Conservation (phyloP, 1,140 invertebrate genomes). For the Cardiocondyla obscurior region DNA sequence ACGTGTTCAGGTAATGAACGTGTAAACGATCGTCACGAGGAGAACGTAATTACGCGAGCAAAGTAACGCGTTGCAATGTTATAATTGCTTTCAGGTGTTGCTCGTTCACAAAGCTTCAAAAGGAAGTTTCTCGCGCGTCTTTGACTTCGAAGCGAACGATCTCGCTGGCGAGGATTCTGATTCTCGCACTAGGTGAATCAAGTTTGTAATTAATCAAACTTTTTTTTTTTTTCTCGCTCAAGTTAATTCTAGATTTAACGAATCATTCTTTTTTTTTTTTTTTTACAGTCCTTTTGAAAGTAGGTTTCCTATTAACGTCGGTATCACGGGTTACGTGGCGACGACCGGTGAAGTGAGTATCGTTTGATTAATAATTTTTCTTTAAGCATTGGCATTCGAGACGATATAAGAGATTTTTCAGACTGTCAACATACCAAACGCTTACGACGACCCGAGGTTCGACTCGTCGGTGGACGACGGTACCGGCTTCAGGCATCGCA, state of each 20-base stretch:
- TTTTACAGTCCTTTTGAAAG: slow-evolving; percentile 91
- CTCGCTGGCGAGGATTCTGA: slow-evolving; percentile 90
- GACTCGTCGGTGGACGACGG: slow-evolving; percentile 93
- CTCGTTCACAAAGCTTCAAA: slow-evolving; percentile 94
- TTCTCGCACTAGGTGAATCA: slow-evolving; percentile 88
- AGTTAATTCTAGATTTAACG: slow-evolving; percentile 45
- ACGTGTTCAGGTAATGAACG: slow-evolving; percentile 90
- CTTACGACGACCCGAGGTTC: slow-evolving; percentile 96
- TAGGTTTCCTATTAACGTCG: slow-evolving; percentile 97
- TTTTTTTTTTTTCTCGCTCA: slow-evolving; percentile 65
- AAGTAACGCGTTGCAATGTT: background rate
- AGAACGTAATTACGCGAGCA: background rate
- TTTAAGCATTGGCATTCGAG: slow-evolving; percentile 24
- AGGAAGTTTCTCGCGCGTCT: slow-evolving; percentile 95
- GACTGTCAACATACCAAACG: slow-evolving; percentile 95
- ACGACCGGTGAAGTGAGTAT: slow-evolving; percentile 95
- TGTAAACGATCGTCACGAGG: background rate
- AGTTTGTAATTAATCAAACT: slow-evolving; percentile 69
- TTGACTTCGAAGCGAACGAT: slow-evolving; percentile 94
- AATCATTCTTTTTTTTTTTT: slow-evolving; percentile 39
- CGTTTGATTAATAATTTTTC: background rate
- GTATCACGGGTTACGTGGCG: slow-evolving; percentile 97
- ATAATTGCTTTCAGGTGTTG: slow-evolving; percentile 87
- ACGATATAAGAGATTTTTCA: slow-evolving; percentile 74
- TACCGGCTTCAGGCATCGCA: slow-evolving; percentile 91